A percentile compares a stretch with the other conserved stretches of the same genome.
Conservation (phyloP, 2,888 invertebrate genomes). For the Onthophagus sagittarius region DNA sequence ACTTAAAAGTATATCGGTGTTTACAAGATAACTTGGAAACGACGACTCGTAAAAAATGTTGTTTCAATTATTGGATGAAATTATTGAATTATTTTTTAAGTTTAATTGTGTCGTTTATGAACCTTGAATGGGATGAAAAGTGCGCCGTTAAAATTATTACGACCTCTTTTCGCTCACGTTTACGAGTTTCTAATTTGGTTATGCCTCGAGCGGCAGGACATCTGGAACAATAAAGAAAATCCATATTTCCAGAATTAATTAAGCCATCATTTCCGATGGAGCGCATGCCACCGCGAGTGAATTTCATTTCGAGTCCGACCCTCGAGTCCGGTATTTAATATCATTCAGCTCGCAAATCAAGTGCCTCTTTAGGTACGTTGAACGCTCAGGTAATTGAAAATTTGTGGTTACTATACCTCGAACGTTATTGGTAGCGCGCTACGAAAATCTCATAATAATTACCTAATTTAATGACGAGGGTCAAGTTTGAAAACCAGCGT, state of each 20-base stretch:
- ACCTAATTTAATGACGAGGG: not conserved
- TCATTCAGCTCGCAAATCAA: not conserved
- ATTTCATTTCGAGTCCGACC: constrained; percentile 1
- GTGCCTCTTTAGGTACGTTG: not conserved
- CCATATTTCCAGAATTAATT: not conserved
- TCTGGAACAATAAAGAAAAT: not conserved
- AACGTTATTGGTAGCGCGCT: not conserved
- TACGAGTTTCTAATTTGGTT: not conserved
- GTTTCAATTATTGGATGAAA: too few relatives aligned
- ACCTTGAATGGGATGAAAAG: too few relatives aligned
- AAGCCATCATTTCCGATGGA: not conserved
- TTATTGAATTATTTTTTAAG: too few relatives aligned
- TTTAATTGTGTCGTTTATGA: too few relatives aligned
- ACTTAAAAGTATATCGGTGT: not conserved
- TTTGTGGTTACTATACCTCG: not conserved
- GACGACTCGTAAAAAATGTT: too few relatives aligned
- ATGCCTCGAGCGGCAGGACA: not conserved
- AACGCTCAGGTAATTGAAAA: not conserved
- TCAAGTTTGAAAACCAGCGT: not conserved
- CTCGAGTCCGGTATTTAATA: constrained; percentile 1
- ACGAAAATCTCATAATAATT: not conserved
- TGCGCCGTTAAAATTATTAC: not conserved
- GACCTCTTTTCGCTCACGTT: not conserved
- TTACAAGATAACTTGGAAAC: not conserved
- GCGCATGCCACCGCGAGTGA: not conserved